Evolutionary conservation across 2,797 vertebrate genomes (phyloP).

Genomic region (Poeciliopsis gracilis): DNA sequence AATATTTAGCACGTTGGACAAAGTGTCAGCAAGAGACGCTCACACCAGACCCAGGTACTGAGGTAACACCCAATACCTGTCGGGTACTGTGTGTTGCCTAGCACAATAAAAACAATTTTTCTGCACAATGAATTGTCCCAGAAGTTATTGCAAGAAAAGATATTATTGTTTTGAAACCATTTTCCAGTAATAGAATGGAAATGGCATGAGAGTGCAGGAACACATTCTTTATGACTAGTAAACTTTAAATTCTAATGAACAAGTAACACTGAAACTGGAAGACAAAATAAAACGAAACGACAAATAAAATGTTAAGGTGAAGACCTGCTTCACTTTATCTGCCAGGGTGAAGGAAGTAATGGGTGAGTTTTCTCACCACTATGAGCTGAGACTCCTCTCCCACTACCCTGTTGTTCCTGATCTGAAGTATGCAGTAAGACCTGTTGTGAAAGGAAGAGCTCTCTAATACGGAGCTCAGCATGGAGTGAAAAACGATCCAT

Average conservation of each 20-base stretch:
- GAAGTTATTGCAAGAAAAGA: too few species aligned
- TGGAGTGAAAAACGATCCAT: not conserved
- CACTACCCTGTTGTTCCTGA: not conserved
- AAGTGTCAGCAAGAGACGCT: not conserved
- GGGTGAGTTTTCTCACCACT: not conserved
- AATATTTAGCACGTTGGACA: not conserved
- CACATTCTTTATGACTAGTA: too few species aligned
- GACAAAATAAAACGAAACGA: too few species aligned
- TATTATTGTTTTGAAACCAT: too few species aligned
- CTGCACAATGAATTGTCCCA: too few species aligned
- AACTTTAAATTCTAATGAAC: too few species aligned
- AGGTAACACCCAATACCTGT: not conserved
- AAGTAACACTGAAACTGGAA: too few species aligned
- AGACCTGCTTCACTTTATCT: not conserved
- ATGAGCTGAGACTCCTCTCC: not conserved
- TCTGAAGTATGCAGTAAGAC: not conserved
- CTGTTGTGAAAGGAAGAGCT: conserved; percentile 7
- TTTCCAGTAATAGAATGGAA: too few species aligned
- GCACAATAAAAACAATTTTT: too few species aligned
- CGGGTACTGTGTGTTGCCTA: too few species aligned
- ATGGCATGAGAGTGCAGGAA: too few species aligned
- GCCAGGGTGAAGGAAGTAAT: not conserved
- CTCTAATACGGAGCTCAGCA: conserved; percentile 14
- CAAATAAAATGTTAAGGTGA: not conserved
- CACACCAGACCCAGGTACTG: not conserved